Conservation (phyloP, 2,888 invertebrate genomes). For the Megastigmus dorsalis region DNA sequence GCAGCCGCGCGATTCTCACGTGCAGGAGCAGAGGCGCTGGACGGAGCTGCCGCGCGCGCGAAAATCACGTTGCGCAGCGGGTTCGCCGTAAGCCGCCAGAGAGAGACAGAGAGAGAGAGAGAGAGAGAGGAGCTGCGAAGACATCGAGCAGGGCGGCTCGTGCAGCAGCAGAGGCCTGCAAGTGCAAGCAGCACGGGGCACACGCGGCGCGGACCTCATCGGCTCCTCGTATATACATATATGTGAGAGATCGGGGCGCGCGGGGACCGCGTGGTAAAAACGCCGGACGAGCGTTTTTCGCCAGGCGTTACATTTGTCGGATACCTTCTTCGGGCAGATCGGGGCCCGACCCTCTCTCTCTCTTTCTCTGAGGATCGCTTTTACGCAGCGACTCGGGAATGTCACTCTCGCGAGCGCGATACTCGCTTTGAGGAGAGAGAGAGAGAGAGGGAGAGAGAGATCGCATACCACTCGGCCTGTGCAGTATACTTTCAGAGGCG, state of each 20-base stretch:
- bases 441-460: too few species aligned
- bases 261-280: constrained; percentile 5
- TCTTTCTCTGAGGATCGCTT: too few species aligned
- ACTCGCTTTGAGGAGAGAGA: too few species aligned
- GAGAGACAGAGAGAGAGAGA: not conserved
- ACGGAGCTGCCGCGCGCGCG: not conserved
- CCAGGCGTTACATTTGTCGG: constrained; percentile 67
- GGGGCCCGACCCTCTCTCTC: constrained; percentile 24
- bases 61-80: constrained; percentile 14
- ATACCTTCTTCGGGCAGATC: constrained; percentile 58
- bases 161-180: too few species aligned
- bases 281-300: constrained; percentile 58
- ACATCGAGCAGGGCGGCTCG: too few species aligned
- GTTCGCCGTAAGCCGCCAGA: too few species aligned
- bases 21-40: not conserved
- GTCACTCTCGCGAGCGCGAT: constrained; percentile 4
- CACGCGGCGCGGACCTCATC: too few species aligned
- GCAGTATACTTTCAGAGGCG: too few species aligned
- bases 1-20: not conserved
- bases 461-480: too few species aligned
- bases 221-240: too few species aligned
- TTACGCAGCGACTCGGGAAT: constrained; percentile 37
- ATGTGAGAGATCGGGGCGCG: too few species aligned
- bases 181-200: too few species aligned
- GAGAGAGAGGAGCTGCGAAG: not conserved